phyloP scores from a whole-genome alignment of 1,140 invertebrate species.

The Gyrodactylus bullatarudis region DNA sequence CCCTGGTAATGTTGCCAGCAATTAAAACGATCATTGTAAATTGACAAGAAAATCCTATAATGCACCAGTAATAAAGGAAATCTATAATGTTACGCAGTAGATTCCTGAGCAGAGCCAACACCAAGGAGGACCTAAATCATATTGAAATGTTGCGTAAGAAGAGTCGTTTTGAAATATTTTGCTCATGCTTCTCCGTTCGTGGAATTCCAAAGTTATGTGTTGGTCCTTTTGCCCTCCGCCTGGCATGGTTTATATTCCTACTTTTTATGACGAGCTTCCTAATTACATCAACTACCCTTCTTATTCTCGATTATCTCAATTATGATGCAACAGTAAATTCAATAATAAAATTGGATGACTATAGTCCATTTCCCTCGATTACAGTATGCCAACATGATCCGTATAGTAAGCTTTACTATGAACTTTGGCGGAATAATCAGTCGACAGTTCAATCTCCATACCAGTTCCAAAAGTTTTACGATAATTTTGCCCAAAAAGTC shows the following conservation, averaged over 20 bases:
- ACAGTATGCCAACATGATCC: conserved; percentile 3
- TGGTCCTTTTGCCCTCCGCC: background rate
- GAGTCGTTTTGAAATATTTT: background rate
- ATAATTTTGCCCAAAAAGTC: background rate
- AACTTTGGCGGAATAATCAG: background rate
- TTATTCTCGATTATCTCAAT: background rate
- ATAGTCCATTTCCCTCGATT: background rate
- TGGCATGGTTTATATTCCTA: background rate
- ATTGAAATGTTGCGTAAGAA: background rate
- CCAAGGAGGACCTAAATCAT: background rate
- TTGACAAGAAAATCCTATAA: too few relatives aligned
- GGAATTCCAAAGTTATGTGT: background rate
- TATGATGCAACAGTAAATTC: background rate
- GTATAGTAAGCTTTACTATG: background rate
- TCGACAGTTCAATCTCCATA: background rate
- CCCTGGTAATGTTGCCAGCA: too few relatives aligned
- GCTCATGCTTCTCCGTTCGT: background rate
- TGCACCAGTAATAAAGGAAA: too few relatives aligned
- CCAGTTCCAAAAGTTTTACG: background rate
- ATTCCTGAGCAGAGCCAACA: too few relatives aligned
- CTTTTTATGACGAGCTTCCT: background rate
- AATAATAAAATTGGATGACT: background rate
- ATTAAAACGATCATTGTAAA: too few relatives aligned
- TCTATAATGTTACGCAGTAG: too few relatives aligned
- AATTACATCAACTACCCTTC: background rate